Evolutionary conservation across 2,888 invertebrate genomes (phyloP).

Genomic region (Cephus spinipes): DNA sequence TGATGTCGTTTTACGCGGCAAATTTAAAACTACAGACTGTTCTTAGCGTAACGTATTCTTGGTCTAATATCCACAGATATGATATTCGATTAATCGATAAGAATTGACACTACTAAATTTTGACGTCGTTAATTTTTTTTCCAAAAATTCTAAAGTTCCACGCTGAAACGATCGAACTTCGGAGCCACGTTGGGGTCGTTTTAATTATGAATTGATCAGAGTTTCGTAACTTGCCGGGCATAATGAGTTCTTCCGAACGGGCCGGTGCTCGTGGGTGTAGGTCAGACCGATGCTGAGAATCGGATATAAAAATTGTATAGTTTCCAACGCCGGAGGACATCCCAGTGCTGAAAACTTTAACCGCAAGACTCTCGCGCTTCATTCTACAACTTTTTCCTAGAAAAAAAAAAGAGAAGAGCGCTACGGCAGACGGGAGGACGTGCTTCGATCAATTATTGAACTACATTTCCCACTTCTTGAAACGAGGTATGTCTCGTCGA

Average conservation of each 20-base stretch:
- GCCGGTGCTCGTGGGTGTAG: slow-evolving; percentile 1
- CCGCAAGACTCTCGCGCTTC: not conserved
- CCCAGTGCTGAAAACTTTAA: slow-evolving; percentile 4
- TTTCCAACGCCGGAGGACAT: slow-evolving; percentile 25
- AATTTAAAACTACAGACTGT: not conserved
- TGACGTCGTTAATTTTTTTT: not conserved
- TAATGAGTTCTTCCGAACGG: slow-evolving; percentile 30
- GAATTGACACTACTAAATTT: not conserved
- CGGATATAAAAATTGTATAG: slow-evolving; percentile 35
- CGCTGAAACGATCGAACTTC: slow-evolving; percentile 29
- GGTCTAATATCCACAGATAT: not conserved
- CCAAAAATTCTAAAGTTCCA: slow-evolving; percentile 13
- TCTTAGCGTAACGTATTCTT: not conserved
- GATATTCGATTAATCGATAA: not conserved
- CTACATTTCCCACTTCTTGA: not conserved
- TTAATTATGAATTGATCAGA: slow-evolving; percentile 55
- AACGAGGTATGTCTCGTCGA: not conserved
- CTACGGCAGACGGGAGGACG: not conserved
- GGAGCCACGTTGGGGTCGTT: slow-evolving; percentile 27
- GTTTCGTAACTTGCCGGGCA: slow-evolving; percentile 45
- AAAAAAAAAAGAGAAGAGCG: not conserved
- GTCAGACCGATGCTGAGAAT: slow-evolving; percentile 6
- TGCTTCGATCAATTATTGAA: not conserved
- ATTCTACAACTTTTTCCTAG: not conserved
- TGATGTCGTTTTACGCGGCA: not conserved